Evolutionary conservation across 1,140 invertebrate species (phyloP).

Genomic region (Argopecten irradians): DNA sequence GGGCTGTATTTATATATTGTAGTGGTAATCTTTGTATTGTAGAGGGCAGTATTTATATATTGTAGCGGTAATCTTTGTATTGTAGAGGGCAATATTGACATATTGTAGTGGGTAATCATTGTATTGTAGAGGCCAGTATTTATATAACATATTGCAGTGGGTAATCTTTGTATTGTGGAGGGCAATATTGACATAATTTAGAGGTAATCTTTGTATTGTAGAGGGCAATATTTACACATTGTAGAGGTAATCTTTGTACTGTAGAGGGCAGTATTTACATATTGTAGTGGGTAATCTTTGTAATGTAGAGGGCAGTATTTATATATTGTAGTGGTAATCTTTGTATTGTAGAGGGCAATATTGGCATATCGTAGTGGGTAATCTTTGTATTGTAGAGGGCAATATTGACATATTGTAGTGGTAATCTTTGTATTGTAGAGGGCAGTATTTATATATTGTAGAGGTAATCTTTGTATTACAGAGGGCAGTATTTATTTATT

Average conservation of each 20-base stretch:
- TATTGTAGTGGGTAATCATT: background rate
- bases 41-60: background rate
- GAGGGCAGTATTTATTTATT: background rate
- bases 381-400: background rate
- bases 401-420: constrained; percentile 24
- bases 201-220: background rate
- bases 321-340: background rate
- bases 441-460: background rate
- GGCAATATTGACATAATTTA: background rate
- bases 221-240: background rate
- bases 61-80: background rate
- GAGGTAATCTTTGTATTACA: background rate
- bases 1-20: constrained; percentile 20
- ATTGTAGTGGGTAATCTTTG: constrained; percentile 33
- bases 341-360: constrained; percentile 8
- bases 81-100: background rate
- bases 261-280: constrained; percentile 58
- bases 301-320: background rate
- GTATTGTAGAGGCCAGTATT: background rate
- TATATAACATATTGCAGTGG: too few species aligned
- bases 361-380: background rate
- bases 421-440: constrained; percentile 24
- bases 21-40: background rate
- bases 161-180: background rate
- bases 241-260: constrained; percentile 22